Evolutionary conservation across 2,888 invertebrate genomes (phyloP), one percentile per base, ranked within the genome.

Genomic region (Lasioglossum villosulum): DNA sequence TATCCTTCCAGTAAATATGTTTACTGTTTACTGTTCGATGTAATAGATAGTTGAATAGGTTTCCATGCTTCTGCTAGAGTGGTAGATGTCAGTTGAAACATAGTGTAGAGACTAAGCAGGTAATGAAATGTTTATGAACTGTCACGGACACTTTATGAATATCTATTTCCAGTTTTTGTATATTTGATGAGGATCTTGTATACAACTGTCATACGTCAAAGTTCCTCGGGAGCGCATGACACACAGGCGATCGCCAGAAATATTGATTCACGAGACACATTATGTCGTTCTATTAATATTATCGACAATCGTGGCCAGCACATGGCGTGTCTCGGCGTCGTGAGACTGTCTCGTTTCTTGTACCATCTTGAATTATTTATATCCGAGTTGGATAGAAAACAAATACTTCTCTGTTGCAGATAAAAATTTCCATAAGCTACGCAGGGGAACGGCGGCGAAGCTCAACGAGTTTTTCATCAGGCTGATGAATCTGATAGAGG

Each of bases 1-100:
- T 92, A 95, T 80, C 96, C 96, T 37, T 91, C 95, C 91, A 96
- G 96, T 93, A 90, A 83, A 79, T 89, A 84, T 42, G 10, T 8
- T 42, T 27, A n/a, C 10, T 42, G 10, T 8, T 42, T 27, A n/a
- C 10, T 75, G 16, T 42, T 75, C 23, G 3, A 63, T 30, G 63
- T 16, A 63, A 30, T 42, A 14, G n/a, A 10, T 48, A 27, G n/a
- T 48, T 10, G 48, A 14, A 37, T 27, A 16, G 42, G n/a, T n/a
- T 71, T 71, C 66, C 63, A n/a, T 52, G n/a, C 4, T 52, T n/a
- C 10, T n/a, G 3, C n/a, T 52, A 52, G 10, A n/a, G 23, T 30
- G 6, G 16, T 16, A 30, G 30, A 30, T 27, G 27, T 59, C 27
- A 14, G 59, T n/a, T 68, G n/a, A n/a, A n/a, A 48, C 42, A n/a